Evolutionary conservation across 2,113 vertebrate species (phyloP).

Genomic region (Engraulis encrasicolus): DNA sequence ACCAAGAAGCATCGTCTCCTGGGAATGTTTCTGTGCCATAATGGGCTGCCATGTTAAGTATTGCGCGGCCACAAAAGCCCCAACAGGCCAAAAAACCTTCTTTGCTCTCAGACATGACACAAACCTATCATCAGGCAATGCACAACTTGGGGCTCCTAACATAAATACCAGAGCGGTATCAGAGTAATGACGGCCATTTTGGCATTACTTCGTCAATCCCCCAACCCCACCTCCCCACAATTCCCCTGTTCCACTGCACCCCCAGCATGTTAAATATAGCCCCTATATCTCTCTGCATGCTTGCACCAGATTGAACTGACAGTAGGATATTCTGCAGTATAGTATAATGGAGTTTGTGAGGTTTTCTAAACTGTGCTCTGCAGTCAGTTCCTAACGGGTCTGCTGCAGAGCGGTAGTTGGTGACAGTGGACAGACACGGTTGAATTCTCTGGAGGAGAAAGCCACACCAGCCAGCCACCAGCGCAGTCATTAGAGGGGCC

Average conservation of each 20-base stretch:
- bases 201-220: neutral
- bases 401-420: neutral
- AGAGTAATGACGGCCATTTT: conserved; percentile 17
- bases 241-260: too few relatives aligned
- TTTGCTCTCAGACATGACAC: conserved; percentile 17
- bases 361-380: neutral
- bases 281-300: conserved; percentile 3
- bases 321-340: too few relatives aligned
- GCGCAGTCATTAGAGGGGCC: conserved; percentile 16
- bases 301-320: neutral
- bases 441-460: conserved; percentile 9
- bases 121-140: conserved; percentile 15
- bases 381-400: neutral
- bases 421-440: conserved; percentile 20
- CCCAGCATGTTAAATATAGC: conserved; percentile 9
- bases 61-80: conserved; percentile 8
- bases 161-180: conserved; percentile 20
- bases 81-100: neutral
- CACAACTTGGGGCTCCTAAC: conserved; percentile 17
- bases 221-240: too few relatives aligned
- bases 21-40: neutral
- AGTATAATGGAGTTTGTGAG: conserved; percentile 1
- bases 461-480: conserved; percentile 13
- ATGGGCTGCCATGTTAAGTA: conserved; percentile 15
- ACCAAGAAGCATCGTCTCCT: conserved; percentile 1